Evolutionary conservation across 2,888 invertebrate genomes (phyloP).

Genomic region (Ernsta delagoae): DNA sequence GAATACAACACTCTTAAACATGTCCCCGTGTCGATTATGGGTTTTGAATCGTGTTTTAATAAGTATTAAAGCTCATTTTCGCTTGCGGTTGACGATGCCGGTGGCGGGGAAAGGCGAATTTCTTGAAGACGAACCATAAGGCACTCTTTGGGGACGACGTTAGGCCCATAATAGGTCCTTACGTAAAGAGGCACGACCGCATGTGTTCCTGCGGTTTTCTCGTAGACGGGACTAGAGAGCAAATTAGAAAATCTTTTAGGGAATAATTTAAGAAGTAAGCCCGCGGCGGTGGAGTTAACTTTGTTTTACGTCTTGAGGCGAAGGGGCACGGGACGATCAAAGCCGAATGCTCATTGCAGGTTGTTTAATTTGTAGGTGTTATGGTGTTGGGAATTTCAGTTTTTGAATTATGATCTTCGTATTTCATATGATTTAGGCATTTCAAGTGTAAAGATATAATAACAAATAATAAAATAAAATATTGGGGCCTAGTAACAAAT

Average conservation of each 20-base stretch:
- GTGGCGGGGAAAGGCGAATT: conserved; percentile 56
- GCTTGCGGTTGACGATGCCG: conserved; percentile 42
- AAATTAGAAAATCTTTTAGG: conserved; percentile 84
- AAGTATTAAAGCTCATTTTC: conserved; percentile 68
- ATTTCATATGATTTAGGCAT: too few relatives aligned
- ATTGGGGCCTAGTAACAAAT: too few relatives aligned
- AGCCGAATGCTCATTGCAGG: conserved; percentile 59
- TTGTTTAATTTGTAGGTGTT: conserved; percentile 59
- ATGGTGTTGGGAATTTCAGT: conserved; percentile 52
- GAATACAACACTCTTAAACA: conserved; percentile 65
- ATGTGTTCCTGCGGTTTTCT: conserved; percentile 60
- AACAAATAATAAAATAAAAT: too few relatives aligned
- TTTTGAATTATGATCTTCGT: neutral
- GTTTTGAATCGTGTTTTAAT: conserved; percentile 71
- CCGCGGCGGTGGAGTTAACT: conserved; percentile 65
- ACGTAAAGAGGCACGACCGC: conserved; percentile 55
- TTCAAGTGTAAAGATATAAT: too few relatives aligned
- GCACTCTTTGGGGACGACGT: conserved; percentile 62
- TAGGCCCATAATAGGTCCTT: conserved; percentile 69
- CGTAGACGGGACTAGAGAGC: conserved; percentile 69
- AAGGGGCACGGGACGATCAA: conserved; percentile 50
- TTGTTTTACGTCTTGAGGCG: conserved; percentile 58
- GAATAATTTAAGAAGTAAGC: conserved; percentile 80
- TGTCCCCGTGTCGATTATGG: conserved; percentile 53
- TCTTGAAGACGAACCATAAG: conserved; percentile 58